Percentiles rank a stretch among this genome's conserved stretches.
Evolutionary conservation across 2,888 invertebrate species (phyloP).

Genomic region (Xanthorhoe designata): DNA sequence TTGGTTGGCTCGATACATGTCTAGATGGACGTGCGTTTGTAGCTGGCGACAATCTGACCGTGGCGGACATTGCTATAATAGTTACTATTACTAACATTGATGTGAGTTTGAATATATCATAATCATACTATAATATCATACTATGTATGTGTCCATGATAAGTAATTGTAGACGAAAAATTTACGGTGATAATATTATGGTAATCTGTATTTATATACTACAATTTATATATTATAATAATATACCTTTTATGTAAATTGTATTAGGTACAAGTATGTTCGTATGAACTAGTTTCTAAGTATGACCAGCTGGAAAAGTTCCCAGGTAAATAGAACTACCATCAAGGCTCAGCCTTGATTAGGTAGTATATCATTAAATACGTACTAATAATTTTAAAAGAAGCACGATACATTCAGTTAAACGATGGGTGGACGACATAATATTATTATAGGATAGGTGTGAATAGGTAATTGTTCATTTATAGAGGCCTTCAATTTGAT

Average conservation of each 20-base stretch:
- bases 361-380: not conserved
- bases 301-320: not conserved
- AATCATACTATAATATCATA: not conserved
- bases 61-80: slow-evolving; percentile 89
- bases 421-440: too few species aligned
- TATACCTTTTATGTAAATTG: too few species aligned
- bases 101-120: slow-evolving; percentile 62
- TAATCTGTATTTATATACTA: too few species aligned
- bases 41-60: slow-evolving; percentile 88
- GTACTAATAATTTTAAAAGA: not conserved
- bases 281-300: not conserved
- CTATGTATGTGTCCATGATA: too few species aligned
- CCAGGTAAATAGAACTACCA: not conserved
- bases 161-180: too few species aligned
- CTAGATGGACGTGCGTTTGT: slow-evolving; percentile 86
- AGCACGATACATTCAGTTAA: too few species aligned
- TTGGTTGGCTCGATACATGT: slow-evolving; percentile 85
- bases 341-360: not conserved
- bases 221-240: too few species aligned
- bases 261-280: not conserved
- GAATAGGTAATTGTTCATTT: too few species aligned
- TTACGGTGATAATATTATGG: too few species aligned
- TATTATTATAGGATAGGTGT: too few species aligned
- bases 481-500: too few species aligned
- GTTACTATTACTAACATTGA: slow-evolving; percentile 86